Evolutionary conservation across 2,888 invertebrate genomes (phyloP).

Genomic region (Drosophila glabriapex): DNA sequence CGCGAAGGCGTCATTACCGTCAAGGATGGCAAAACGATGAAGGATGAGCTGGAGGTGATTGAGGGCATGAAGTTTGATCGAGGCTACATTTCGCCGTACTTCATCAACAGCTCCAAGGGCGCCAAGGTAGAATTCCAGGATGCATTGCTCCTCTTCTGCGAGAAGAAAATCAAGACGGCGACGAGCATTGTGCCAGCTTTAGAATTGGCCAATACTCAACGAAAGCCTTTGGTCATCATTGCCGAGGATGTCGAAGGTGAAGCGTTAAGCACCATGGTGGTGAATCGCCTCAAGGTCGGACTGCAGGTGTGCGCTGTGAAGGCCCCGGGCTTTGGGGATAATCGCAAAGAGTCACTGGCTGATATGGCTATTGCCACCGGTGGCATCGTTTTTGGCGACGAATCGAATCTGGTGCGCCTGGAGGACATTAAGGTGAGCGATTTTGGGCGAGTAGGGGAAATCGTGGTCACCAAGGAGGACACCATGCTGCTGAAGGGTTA

Average conservation of each 20-base stretch:
- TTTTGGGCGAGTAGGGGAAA: slow-evolving; percentile 94
- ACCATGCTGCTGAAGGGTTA: slow-evolving; percentile 90
- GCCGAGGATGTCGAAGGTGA: slow-evolving; percentile 98
- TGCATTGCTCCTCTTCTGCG: slow-evolving; percentile 96
- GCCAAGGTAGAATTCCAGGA: slow-evolving; percentile 99
- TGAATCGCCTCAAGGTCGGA: slow-evolving; percentile 96
- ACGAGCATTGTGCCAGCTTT: slow-evolving; percentile 98
- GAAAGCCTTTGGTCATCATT: slow-evolving; percentile 96
- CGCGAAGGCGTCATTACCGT: slow-evolving; percentile 99
- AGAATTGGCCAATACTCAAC: slow-evolving; percentile 96
- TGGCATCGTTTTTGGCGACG: slow-evolving; percentile 96
- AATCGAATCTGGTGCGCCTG: slow-evolving; percentile 93
- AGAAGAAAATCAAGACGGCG: slow-evolving; percentile 98
- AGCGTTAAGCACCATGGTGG: slow-evolving; percentile 95
- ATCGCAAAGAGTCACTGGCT: slow-evolving; percentile 94
- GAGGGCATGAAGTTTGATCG: slow-evolving; percentile 99
- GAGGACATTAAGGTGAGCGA: slow-evolving; percentile 94
- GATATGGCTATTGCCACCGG: slow-evolving; percentile 97
- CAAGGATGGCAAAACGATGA: slow-evolving; percentile 98
- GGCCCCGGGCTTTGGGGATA: slow-evolving; percentile 98
- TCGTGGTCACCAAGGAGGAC: slow-evolving; percentile 96
- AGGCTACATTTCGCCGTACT: slow-evolving; percentile 99
- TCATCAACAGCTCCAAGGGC: slow-evolving; percentile 98
- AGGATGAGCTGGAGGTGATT: slow-evolving; percentile 97
- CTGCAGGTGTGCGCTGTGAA: slow-evolving; percentile 97